Base-by-base conservation (phyloP, 1,140 invertebrate genomes). In the Neodiprion pinetum region DNA sequence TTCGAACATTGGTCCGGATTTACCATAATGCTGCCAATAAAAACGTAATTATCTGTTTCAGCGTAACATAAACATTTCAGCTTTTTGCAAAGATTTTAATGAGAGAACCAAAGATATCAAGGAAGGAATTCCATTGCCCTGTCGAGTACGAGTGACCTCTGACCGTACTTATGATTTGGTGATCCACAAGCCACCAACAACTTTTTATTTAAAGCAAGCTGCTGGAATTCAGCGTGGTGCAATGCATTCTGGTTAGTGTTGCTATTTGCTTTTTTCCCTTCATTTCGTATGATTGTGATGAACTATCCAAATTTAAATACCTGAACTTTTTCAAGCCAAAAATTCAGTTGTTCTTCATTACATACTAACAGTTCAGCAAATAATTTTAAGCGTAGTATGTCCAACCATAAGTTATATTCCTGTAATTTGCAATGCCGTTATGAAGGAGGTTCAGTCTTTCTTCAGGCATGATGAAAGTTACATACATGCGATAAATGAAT, bases 21-120 rank as follows among this genome's bases (percentile, higher is more conserved):
- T 40, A 40, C 28, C 5, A 5, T 40, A 40, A 40, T 5, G 5
- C 28, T 5, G 28, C 1, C 5, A 40, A 5, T 40, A 40, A 40
- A 40, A 40, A 40, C 28, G 28, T 40, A 40, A 40, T 5, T 5
- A 40, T 40, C 28, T 40, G 28, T 90, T 87, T 17, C 84, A 99
- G 96, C 92, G 97, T 83, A 96, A 97, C 67, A 93, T 99, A 48
- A 99, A 99, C 84, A 98, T 99, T 81, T 94, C 95, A 69, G 92
- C 93, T 70, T 99, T 99, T 89, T 98, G 97, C 83, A 99, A 99
- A 90, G 98, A 99, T 79, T 99, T 99, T 80, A 99, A 99, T 89
- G 94, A 96, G 81, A 93, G 91, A 84, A 99, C 98, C 1, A 95
- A 94, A 74, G 91, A 98, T 80, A 95, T 98, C 28, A 99, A 97